Evolutionary conservation across 2,888 invertebrate genomes (phyloP).

Genomic region (Agrotis segetum): DNA sequence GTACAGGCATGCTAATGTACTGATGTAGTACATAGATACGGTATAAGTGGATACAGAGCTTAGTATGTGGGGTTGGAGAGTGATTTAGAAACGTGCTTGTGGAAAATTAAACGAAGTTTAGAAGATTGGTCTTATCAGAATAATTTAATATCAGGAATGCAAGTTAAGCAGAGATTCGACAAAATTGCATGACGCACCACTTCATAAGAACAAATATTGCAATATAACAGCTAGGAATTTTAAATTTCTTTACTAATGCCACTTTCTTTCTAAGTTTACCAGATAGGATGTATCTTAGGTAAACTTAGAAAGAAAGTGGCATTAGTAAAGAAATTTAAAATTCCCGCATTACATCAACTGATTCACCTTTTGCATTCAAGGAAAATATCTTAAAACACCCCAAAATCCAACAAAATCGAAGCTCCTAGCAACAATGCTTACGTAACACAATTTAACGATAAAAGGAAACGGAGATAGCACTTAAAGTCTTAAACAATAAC

Average conservation of each 20-base stretch:
- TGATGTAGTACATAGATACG: slow-evolving; percentile 56
- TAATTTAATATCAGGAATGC: background rate
- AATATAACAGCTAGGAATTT: background rate
- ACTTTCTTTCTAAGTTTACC: too few species aligned
- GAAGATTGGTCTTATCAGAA: background rate
- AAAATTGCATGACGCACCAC: background rate
- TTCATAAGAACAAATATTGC: background rate
- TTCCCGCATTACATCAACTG: background rate
- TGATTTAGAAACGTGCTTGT: background rate
- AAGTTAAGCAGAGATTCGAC: too few species aligned
- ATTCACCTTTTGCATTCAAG: slow-evolving; percentile 8
- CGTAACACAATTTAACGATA: slow-evolving; percentile 32
- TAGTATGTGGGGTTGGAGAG: background rate
- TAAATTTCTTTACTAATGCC: background rate
- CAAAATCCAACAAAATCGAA: background rate
- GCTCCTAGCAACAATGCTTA: slow-evolving; percentile 19
- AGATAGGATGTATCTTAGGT: background rate
- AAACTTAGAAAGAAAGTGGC: too few species aligned
- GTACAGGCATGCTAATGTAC: slow-evolving; percentile 55
- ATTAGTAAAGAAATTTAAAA: too few species aligned
- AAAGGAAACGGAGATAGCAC: slow-evolving; percentile 58
- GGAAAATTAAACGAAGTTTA: background rate
- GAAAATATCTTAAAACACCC: background rate
- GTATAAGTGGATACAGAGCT: slow-evolving; percentile 11
- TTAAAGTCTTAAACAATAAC: slow-evolving; percentile 50